phyloP scores from a whole-genome alignment of 2,797 vertebrate genomes.

The Pseudopleuronectes americanus region DNA sequence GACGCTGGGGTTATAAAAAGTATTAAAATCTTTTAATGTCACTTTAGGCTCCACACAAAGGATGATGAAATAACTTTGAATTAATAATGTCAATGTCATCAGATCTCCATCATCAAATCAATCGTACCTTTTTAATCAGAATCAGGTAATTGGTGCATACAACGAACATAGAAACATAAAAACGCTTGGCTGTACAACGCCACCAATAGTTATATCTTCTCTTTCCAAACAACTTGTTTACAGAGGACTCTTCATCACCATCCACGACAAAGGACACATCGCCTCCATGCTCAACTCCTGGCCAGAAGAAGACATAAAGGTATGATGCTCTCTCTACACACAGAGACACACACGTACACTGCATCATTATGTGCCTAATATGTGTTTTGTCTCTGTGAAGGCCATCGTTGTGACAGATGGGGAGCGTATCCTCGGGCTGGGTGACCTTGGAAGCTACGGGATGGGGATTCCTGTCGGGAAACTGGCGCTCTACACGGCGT shows the following conservation, averaged over 20 bases:
- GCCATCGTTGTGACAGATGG: slow-evolving; percentile 98
- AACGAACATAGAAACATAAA: no score
- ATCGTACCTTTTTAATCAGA: no score
- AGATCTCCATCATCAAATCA: no score
- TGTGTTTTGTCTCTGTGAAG: slow-evolving; percentile 68
- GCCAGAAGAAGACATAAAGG: slow-evolving; percentile 97
- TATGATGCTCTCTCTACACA: slow-evolving; percentile 43
- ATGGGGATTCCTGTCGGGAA: slow-evolving; percentile 99
- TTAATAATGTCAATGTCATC: no score
- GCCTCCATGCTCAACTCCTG: slow-evolving; percentile 97
- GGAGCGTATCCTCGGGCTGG: slow-evolving; percentile 95
- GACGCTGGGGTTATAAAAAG: no score
- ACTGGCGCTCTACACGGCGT: slow-evolving; percentile 95
- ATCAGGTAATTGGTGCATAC: no score
- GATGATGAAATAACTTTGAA: no score
- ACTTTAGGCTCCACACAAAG: no score
- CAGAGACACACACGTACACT: no score
- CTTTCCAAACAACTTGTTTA: slow-evolving; percentile 17
- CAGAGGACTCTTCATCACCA: slow-evolving; percentile 98
- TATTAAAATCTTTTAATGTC: no score
- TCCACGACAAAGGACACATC: slow-evolving; percentile 96
- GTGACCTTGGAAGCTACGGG: slow-evolving; percentile 95
- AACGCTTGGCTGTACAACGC: no score
- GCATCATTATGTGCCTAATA: not conserved
- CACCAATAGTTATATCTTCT: not conserved